Evolutionary conservation across 30 jellyfish, hydroid and myxozoan genomes (phyloP).

Genomic region (Sanderia malayensis): DNA sequence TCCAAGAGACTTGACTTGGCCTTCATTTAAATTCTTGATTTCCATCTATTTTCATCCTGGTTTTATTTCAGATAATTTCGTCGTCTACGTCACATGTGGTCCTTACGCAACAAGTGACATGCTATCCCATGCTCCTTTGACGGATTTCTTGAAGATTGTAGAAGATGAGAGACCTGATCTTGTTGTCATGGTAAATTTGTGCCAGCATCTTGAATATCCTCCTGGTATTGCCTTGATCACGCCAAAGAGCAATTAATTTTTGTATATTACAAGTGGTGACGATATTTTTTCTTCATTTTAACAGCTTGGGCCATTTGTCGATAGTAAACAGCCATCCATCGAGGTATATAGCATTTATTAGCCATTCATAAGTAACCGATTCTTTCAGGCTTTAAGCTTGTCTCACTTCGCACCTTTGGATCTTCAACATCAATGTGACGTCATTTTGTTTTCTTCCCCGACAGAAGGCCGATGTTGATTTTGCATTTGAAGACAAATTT

Average conservation of each 20-base stretch:
- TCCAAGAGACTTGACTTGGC: no score
- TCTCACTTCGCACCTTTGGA: no score
- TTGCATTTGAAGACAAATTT: conserved; percentile 64
- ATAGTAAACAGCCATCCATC: conserved; percentile 69
- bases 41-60: no score
- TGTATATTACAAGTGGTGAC: no score
- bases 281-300: background rate
- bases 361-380: no score
- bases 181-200: conserved; percentile 66
- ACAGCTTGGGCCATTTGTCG: conserved; percentile 96
- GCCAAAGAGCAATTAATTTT: no score
- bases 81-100: conserved; percentile 83
- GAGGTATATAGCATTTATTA: conserved; percentile 46
- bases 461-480: conserved; percentile 81
- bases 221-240: no score
- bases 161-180: conserved; percentile 82
- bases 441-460: no score
- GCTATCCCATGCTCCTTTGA: conserved; percentile 83
- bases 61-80: conserved; percentile 67
- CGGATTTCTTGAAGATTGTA: conserved; percentile 64
- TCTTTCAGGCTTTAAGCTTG: no score
- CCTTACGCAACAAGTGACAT: conserved; percentile 84
- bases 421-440: no score
- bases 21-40: no score
- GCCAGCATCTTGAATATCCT: no score